Evolutionary conservation across 2,113 vertebrate species (phyloP), one percentile per base, ranked within the genome.

Genomic region (Ariopsis seemanni): DNA sequence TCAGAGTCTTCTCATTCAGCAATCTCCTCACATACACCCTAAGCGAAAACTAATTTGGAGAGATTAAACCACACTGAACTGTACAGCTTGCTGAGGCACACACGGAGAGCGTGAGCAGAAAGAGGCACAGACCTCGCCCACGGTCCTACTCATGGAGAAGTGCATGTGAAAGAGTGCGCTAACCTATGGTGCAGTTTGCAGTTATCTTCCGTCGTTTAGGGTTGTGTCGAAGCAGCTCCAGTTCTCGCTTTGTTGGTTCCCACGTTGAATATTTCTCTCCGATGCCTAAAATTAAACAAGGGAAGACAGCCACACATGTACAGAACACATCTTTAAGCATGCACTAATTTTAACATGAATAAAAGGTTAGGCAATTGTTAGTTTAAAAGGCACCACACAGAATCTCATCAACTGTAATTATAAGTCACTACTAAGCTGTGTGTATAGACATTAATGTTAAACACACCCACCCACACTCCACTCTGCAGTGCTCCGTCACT

Each of bases 121-220:
- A 72, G 72, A 25, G 42, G 72, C 42, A 50, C 72, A 11, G 42
- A 20, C 72, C 72, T 5, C 72, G 7, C 42, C 72, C 42, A 4
- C 18, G 1, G 20, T 22, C 72, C 17, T 3, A 15, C 25, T 34
- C 48, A 53, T 11, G 11, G 58, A n/a, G 67, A 1, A 60, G 8
- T 63, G 58, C 17, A 27, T 22, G 52, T 50, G 48, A 86, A 72
- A 71, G 81, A 77, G 42, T 42, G 34, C 5, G 81, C 97, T 93
- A 90, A 99, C 98, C 98, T 93, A 99, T 99, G 93, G 98, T 99
- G 93, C 98, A 99, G 95, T 99, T 99, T 69, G 97, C 97, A 82
- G 98, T 99, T 93, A 99, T 99, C 96, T 98, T 99, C 94, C 98
- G 96, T 89, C 98, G 95, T 94, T 99, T 99, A 62, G 98, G 98